Evolutionary conservation across 1,140 invertebrate species (phyloP), one percentile per base, ranked within the genome.

Genomic region (Latrodectus geometricus): DNA sequence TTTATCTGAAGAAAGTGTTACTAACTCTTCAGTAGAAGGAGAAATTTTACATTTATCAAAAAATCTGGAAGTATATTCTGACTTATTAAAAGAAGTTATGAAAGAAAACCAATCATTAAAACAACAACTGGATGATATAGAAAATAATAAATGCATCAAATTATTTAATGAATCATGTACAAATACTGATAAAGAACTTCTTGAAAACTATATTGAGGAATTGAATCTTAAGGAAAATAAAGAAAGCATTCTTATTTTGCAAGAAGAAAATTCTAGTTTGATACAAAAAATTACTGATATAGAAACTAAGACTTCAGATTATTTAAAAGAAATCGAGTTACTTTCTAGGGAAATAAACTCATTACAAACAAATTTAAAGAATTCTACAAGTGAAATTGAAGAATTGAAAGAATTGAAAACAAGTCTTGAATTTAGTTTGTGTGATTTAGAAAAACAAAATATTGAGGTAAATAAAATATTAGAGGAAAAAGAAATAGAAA

Each of bases 81-180:
- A 17, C n/a, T 35, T 68, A n/a, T 20, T 79, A 15, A 15, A 84
- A 76, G 82, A 84, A 68, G 76, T 73, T 35, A 20, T 68, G 61
- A 12, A 20, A n/a, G 69, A 86, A 73, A 79, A 79, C 21, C 75
- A 86, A 50, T 78, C 75, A 56, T n/a, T 79, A 4, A 73, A 79
- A 52, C 56, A 79, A 12, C 54, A 48, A 65, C 50, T 84, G 8
- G 81, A 84, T 21, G 73, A 52, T 14, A n/a, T 12, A 11, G 54
- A 52, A 52, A 84, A 76, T 14, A 72, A 84, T 17, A 66, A 75
- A 35, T 17, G 17, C 35, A 35, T 14, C 14, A 21, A 76, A 68
- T 68, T 76, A 48, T 70, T 72, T 15, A 23, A 23, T 72, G 68
- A 72, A 23, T n/a, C 4, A 17, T 11, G 8, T 21, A 35, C 77